Evolutionary conservation across 1,140 invertebrate genomes (phyloP).

Genomic region (Telenomus remus): DNA sequence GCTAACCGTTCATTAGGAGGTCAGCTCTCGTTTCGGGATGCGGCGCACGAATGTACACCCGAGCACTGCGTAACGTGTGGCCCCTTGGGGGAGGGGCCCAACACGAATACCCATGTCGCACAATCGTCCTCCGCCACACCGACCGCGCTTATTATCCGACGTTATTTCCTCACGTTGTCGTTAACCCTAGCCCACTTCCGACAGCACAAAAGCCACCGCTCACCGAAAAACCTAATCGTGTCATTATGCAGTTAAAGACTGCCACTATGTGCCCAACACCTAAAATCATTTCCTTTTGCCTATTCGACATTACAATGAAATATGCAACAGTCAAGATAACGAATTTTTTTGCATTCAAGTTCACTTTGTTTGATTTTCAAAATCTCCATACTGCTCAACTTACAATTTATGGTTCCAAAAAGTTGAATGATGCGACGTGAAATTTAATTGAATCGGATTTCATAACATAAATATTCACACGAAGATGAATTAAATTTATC

Average conservation of each 20-base stretch:
- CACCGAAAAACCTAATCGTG: slow-evolving; percentile 49
- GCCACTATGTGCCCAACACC: slow-evolving; percentile 19
- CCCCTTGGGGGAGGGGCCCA: slow-evolving; percentile 37
- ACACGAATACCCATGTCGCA: slow-evolving; percentile 51
- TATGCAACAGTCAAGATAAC: too few relatives aligned
- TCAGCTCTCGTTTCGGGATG: slow-evolving; percentile 51
- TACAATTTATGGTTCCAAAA: too few relatives aligned
- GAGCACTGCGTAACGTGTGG: slow-evolving; percentile 36
- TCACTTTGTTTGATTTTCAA: too few relatives aligned
- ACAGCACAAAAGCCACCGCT: slow-evolving; percentile 30
- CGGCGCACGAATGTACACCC: slow-evolving; percentile 26
- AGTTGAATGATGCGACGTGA: too few relatives aligned
- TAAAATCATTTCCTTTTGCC: too few relatives aligned
- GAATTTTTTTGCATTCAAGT: too few relatives aligned
- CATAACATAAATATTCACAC: too few relatives aligned
- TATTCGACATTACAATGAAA: too few relatives aligned
- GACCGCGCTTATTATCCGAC: slow-evolving; percentile 53
- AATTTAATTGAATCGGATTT: too few relatives aligned
- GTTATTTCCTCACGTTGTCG: slow-evolving; percentile 41
- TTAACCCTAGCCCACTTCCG: slow-evolving; percentile 46
- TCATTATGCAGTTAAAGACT: slow-evolving; percentile 43
- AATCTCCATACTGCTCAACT: too few relatives aligned
- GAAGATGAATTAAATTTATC: too few relatives aligned
- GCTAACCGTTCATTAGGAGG: slow-evolving; percentile 62
- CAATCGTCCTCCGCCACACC: slow-evolving; percentile 52